A percentile compares a stretch with the other conserved stretches of the same genome.
Conservation (phyloP, 2,797 vertebrate species). For the Gobionotothen gibberifrons region DNA sequence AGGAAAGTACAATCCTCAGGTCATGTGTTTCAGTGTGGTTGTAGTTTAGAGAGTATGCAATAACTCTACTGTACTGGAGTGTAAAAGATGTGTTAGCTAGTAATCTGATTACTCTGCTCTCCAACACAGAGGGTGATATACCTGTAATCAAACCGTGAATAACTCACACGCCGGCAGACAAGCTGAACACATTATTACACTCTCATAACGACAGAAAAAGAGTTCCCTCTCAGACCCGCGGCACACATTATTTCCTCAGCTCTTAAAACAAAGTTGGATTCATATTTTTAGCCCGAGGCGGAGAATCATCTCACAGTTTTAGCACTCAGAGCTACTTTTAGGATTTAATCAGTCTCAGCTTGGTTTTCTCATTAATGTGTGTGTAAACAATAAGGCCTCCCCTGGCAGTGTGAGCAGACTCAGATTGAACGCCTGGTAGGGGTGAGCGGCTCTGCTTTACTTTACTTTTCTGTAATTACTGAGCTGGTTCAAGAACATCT, state of each 20-base stretch:
- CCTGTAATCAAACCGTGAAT: conserved; percentile 61
- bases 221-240: conserved; percentile 45
- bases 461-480: conserved; percentile 80
- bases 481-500: conserved; percentile 82
- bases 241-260: conserved; percentile 55
- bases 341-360: conserved; percentile 78
- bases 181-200: conserved; percentile 65
- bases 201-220: conserved; percentile 58
- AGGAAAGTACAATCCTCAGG: neutral
- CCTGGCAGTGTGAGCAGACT: conserved; percentile 74
- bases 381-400: conserved; percentile 79
- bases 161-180: conserved; percentile 56
- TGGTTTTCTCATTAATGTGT: conserved; percentile 79
- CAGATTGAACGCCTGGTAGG: conserved; percentile 77
- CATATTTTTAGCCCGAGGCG: conserved; percentile 59
- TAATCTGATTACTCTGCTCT: conserved; percentile 56
- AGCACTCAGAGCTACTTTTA: conserved; percentile 67
- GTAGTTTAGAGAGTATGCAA: neutral
- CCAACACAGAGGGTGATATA: conserved; percentile 52
- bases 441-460: conserved; percentile 65
- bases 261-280: conserved; percentile 56
- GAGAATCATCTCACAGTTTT: conserved; percentile 60
- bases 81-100: conserved; percentile 16
- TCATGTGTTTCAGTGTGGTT: neutral
- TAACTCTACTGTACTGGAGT: conserved; percentile 3